phyloP scores from a whole-genome alignment of 2,797 vertebrate species.

The Tapera naevia region DNA sequence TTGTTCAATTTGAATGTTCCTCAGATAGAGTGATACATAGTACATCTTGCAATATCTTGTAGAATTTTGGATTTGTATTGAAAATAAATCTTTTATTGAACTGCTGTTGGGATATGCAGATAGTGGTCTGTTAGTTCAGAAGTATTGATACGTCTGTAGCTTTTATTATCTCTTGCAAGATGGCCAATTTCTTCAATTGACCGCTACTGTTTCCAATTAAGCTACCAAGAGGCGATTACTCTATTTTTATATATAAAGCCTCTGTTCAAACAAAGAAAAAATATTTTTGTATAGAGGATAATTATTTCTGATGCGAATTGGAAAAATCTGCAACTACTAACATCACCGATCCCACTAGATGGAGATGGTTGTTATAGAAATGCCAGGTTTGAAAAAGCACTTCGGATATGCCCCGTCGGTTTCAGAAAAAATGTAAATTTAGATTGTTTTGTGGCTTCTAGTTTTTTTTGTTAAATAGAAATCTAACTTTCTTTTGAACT shows the following conservation, averaged over 20 bases:
- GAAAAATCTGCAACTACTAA: background rate
- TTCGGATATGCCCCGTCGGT: background rate
- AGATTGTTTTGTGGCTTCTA: background rate
- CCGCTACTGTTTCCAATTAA: background rate
- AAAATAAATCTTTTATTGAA: background rate
- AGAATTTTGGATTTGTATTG: background rate
- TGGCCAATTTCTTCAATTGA: background rate
- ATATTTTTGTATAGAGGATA: background rate
- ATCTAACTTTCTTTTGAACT: background rate
- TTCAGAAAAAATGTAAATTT: background rate
- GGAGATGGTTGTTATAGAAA: conserved; percentile 58
- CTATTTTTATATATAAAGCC: background rate
- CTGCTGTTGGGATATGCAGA: background rate
- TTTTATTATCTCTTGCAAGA: background rate
- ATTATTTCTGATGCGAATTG: background rate
- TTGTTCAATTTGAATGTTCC: background rate
- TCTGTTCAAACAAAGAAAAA: background rate
- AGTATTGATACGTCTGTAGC: background rate
- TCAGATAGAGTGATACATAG: background rate
- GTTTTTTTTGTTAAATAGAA: background rate
- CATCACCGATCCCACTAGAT: conserved; percentile 55
- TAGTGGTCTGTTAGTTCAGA: background rate
- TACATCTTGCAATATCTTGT: background rate
- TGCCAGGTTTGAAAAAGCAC: background rate
- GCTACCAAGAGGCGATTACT: background rate